Percentiles rank a stretch among this genome's conserved stretches.
These are phyloP conservation scores for Anodontia alba DNA, from an alignment of 2,888 invertebrate species.

Conservation along the genomic window DNA sequence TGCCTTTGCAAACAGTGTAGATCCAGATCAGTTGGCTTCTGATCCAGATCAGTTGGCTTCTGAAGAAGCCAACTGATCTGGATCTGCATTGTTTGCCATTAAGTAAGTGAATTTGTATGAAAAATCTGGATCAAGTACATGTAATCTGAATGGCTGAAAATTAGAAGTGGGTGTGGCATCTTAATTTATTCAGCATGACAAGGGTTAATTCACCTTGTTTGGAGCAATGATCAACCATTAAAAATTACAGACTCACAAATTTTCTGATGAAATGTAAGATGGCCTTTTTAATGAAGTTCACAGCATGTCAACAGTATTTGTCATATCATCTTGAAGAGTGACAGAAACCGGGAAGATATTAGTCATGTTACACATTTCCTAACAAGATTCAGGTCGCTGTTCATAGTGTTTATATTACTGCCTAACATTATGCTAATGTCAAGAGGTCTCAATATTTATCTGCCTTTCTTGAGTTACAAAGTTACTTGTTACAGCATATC, in stretches of 20 bases:
- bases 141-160: too few species aligned
- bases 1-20: too few species aligned
- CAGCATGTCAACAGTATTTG: not conserved
- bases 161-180: too few species aligned
- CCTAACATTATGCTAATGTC: not conserved
- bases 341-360: not conserved
- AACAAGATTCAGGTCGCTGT: not conserved
- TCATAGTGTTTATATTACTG: not conserved
- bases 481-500: not conserved
- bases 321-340: not conserved
- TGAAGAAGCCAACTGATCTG: too few species aligned
- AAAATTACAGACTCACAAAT: not conserved
- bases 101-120: too few species aligned
- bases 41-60: too few species aligned
- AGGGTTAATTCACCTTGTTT: too few species aligned
- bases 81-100: too few species aligned
- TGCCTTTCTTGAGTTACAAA: not conserved
- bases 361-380: not conserved
- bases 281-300: slow-evolving; percentile 1
- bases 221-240: too few species aligned
- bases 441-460: slow-evolving; percentile 2
- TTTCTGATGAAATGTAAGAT: not conserved
- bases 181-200: too few species aligned
- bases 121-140: too few species aligned
- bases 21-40: too few species aligned